Evolutionary conservation across 2,888 invertebrate genomes (phyloP).

Genomic region (Cosmopolites sordidus): DNA sequence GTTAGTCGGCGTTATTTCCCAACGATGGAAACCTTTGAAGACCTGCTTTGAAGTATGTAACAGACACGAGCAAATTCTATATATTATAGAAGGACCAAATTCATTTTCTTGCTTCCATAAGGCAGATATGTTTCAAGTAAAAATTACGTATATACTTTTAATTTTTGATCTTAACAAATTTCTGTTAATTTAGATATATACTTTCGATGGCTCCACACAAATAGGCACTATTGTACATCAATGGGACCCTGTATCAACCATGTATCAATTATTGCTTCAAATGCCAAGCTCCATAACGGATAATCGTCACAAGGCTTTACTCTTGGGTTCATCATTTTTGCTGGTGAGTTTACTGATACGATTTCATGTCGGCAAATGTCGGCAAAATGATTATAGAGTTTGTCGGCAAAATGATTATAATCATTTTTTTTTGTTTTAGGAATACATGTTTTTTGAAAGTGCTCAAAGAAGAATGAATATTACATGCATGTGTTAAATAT

Average conservation of each 20-base stretch:
- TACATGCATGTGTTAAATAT: constrained; percentile 36
- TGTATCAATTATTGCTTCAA: constrained; percentile 69
- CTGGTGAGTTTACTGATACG: constrained; percentile 57
- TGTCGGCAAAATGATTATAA: no score
- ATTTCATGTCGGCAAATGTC: background rate
- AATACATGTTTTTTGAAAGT: constrained; percentile 62
- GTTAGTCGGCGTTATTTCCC: constrained; percentile 65
- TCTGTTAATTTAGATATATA: constrained; percentile 52
- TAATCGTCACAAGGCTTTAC: constrained; percentile 71
- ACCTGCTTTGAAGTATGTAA: constrained; percentile 69
- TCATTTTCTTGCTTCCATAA: constrained; percentile 57
- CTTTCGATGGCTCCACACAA: constrained; percentile 57
- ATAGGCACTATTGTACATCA: constrained; percentile 67
- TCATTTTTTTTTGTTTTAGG: constrained; percentile 51
- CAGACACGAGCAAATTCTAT: constrained; percentile 58
- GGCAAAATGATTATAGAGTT: background rate
- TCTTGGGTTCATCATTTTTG: constrained; percentile 77
- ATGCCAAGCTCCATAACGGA: constrained; percentile 69
- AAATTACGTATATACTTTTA: constrained; percentile 1
- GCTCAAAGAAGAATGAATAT: constrained; percentile 43
- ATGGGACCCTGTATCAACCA: constrained; percentile 64
- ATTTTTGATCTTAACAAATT: background rate
- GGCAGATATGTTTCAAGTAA: constrained; percentile 61
- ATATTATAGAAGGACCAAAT: constrained; percentile 71
- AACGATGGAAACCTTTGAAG: constrained; percentile 62